Base-by-base conservation (phyloP, 2,888 invertebrate genomes). In the Macrophya annulata region DNA sequence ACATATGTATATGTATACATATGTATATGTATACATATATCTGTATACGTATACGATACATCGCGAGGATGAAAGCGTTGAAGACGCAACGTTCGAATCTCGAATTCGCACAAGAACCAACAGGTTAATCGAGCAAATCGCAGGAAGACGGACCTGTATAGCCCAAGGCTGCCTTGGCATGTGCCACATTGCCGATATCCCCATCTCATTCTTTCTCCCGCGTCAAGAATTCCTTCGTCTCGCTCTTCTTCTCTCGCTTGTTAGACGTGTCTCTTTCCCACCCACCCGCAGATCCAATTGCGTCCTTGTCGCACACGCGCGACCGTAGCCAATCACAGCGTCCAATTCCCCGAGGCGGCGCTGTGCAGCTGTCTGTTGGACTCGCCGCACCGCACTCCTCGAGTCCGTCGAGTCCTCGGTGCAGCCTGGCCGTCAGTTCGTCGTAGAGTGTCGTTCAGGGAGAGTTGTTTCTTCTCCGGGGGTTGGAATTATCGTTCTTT, bases 141-240 rank as follows among this genome's bases (percentile, higher is more conserved):
- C 51, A 83, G 83, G 68, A 71, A 83, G 71, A 81, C 81, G 62
- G 62, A 81, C 83, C 48, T 68, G 48, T 48, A 48, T 37, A 48
- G 25, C 83, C 82, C 85, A 81, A 79, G 85, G 71, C 81, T 85
- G 85, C 71, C 82, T 85, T 48, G 85, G 81, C 85, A 85, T 85
- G 85, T 85, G 85, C 85, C 72, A 85, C 85, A 83, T 85, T 85
- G 82, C 55, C 82, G 71, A 81, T 71, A n/a, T 84, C n/a, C 71
- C 81, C 43, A 15, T 76, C 43, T 86, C 84, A 25, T 55, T 85
- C 65, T 76, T 83, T 85, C 65, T 59, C 68, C 59, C 8, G 21
- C 86, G 87, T 86, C 74, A 74, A 40, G 48, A 87, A 84, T 83
- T 74, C 51, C 77, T 65, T 59, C 65, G 12, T 68, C 82, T 85